These are phyloP conservation scores for Neoaliturus tenellus DNA, from an alignment of 2,888 invertebrate species.

Conservation along the genomic window DNA sequence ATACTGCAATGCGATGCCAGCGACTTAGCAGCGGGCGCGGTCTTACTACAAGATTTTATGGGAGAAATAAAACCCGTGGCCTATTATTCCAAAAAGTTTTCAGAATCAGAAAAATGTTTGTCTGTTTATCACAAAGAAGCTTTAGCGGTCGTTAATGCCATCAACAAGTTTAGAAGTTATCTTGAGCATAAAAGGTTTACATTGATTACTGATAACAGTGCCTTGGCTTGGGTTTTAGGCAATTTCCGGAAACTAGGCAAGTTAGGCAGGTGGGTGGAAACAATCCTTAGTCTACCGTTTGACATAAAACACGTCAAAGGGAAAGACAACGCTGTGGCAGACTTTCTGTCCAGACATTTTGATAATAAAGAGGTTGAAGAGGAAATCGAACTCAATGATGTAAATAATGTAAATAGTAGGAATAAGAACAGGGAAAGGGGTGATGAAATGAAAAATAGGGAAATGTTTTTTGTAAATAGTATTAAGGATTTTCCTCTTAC, in stretches of 20 bases:
- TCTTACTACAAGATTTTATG: neutral
- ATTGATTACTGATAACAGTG: conserved; percentile 7
- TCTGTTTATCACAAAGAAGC: conserved; percentile 18
- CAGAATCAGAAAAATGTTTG: neutral
- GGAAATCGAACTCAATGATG: neutral
- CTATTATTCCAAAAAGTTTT: neutral
- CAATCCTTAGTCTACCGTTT: neutral
- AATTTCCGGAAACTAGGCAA: neutral
- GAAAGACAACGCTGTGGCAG: neutral
- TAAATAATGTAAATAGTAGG: neutral
- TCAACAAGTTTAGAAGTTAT: neutral
- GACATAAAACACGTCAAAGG: neutral
- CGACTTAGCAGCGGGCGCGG: neutral
- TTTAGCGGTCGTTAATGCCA: neutral
- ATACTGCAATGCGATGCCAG: neutral
- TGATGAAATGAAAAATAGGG: neutral
- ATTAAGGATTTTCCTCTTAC: neutral
- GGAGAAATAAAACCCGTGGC: neutral
- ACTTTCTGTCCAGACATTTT: neutral
- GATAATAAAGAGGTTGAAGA: neutral
- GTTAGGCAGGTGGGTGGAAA: neutral
- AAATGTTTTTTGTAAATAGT: neutral
- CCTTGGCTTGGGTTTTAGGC: neutral
- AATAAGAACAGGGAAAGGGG: neutral
- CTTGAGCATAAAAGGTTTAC: neutral